Evolutionary conservation across 2,113 vertebrate species (phyloP).

Genomic region (Etheostoma cragini): DNA sequence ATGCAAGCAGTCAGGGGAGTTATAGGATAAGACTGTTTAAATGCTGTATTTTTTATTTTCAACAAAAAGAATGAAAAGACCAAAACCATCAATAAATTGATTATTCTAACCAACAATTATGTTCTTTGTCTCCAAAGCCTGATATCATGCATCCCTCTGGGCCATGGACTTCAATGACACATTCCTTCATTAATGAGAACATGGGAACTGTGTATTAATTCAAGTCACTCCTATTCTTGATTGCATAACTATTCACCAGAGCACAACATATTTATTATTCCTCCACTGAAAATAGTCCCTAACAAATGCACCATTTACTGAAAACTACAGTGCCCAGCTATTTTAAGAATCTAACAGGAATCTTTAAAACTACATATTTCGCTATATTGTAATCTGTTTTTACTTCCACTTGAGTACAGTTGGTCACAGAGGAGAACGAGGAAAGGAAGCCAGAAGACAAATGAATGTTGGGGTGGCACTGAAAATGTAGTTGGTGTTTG

Average conservation of each 20-base stretch:
- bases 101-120: background rate
- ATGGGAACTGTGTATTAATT: background rate
- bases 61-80: background rate
- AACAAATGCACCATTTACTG: background rate
- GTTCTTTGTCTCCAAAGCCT: background rate
- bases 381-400: slow-evolving; percentile 42
- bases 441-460: slow-evolving; percentile 57
- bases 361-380: background rate
- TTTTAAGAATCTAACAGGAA: too few relatives aligned
- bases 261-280: background rate
- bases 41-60: background rate
- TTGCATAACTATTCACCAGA: background rate
- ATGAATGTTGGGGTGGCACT: slow-evolving; percentile 16
- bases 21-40: background rate
- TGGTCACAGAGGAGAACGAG: slow-evolving; percentile 28
- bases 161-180: background rate
- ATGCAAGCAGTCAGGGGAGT: background rate
- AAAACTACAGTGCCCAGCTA: background rate
- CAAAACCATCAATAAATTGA: background rate
- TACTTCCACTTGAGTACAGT: slow-evolving; percentile 30
- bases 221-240: background rate
- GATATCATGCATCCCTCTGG: background rate
- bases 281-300: background rate
- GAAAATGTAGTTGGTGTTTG: slow-evolving; percentile 25
- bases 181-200: background rate